Conservation (phyloP, 1,140 invertebrate species). For the Zophobas atratus region DNA sequence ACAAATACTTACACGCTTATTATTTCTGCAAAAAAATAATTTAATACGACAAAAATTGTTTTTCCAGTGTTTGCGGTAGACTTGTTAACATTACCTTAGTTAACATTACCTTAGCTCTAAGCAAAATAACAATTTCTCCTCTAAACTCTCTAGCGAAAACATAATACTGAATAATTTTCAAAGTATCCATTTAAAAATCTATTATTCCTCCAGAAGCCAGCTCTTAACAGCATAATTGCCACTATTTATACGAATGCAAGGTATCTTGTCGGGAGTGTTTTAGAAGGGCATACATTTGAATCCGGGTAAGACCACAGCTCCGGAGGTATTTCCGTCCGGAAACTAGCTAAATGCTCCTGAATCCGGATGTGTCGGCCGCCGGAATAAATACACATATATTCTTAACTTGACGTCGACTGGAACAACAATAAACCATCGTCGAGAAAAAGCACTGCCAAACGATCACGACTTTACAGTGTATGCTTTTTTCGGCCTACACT, state of each 20-base stretch:
- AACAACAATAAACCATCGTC: constrained; percentile 6
- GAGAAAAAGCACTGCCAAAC: neutral
- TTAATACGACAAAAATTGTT: too few species aligned
- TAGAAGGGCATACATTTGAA: constrained; percentile 51
- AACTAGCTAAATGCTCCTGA: constrained; percentile 63
- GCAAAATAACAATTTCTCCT: too few species aligned
- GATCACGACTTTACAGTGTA: too few species aligned
- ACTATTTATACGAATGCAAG: constrained; percentile 9
- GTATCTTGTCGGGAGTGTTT: constrained; percentile 22
- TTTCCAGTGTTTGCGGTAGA: too few species aligned
- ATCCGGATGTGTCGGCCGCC: constrained; percentile 61
- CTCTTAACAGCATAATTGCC: constrained; percentile 17
- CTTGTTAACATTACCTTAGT: too few species aligned
- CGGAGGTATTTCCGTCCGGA: constrained; percentile 62
- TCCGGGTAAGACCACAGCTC: constrained; percentile 58
- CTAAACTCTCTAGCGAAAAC: too few species aligned
- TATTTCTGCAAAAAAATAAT: too few species aligned
- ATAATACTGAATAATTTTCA: too few species aligned
- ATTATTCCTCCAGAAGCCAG: neutral
- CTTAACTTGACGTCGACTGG: constrained; percentile 49
- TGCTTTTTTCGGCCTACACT: too few species aligned
- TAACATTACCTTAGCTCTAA: too few species aligned
- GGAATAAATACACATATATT: constrained; percentile 63
- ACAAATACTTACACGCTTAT: too few species aligned
- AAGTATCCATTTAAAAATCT: too few species aligned